A percentile compares a stretch with the other conserved stretches of the same genome.
phyloP scores from a whole-genome alignment of 2,113 vertebrate species.

The Protobothrops mucrosquamatus region DNA sequence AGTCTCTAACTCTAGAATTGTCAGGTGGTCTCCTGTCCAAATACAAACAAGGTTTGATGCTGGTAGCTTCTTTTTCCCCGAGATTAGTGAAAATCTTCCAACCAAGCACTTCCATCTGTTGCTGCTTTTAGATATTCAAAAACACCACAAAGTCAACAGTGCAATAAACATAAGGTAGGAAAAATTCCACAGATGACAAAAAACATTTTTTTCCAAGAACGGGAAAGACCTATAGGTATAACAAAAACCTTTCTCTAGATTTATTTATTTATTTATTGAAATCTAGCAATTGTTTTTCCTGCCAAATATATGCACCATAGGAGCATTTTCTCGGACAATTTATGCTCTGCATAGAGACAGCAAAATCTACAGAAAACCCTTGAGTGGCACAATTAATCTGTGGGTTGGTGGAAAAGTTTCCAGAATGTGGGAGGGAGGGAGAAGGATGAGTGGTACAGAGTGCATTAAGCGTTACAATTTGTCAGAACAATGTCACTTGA shows the following conservation, averaged over 20 bases:
- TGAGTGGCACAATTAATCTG: background rate
- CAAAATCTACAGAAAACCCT: background rate
- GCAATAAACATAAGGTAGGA: background rate
- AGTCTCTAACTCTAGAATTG: background rate
- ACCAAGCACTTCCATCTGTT: background rate
- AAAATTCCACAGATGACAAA: background rate
- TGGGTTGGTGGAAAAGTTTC: background rate
- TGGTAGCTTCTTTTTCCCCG: fast-evolving
- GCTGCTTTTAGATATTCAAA: background rate
- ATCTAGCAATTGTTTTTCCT: background rate
- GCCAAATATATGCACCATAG: background rate
- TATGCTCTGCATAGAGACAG: background rate
- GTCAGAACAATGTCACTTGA: background rate
- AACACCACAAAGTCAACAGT: background rate
- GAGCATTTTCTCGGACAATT: background rate
- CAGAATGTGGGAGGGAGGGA: background rate
- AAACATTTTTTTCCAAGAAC: background rate
- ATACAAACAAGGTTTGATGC: background rate
- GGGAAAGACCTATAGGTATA: background rate
- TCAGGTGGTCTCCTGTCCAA: background rate
- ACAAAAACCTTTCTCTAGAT: background rate
- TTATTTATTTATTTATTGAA: background rate
- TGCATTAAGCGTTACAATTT: background rate
- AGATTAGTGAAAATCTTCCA: background rate
- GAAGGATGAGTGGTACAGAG: background rate